Evolutionary conservation across 2,797 vertebrate species (phyloP).

Genomic region (Semotilus atromaculatus): DNA sequence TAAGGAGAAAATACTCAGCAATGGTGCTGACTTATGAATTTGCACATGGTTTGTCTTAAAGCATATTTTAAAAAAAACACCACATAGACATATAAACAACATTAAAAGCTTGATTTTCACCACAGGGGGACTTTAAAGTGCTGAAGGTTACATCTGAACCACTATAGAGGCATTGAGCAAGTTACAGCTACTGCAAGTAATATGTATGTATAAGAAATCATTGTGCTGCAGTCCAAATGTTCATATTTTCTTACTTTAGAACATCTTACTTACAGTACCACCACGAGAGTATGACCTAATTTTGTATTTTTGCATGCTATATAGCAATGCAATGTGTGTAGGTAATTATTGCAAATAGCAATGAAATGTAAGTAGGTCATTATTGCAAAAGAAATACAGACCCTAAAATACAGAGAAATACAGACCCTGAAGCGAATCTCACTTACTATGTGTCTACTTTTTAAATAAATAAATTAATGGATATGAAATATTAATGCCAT

Average conservation of each 20-base stretch:
- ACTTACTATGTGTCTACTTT: not conserved
- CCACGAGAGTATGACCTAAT: not conserved
- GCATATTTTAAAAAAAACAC: too few species aligned
- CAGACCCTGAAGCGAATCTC: not conserved
- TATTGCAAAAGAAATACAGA: not conserved
- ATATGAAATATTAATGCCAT: not conserved
- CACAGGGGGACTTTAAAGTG: not conserved
- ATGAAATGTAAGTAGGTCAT: not conserved
- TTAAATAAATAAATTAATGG: not conserved
- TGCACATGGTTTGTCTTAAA: too few species aligned
- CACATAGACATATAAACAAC: too few species aligned
- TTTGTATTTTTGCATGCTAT: not conserved
- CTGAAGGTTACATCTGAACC: conserved; percentile 9
- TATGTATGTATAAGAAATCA: not conserved
- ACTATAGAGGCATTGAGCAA: not conserved
- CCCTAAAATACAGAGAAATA: not conserved
- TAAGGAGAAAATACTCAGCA: too few species aligned
- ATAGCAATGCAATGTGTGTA: not conserved
- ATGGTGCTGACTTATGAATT: too few species aligned
- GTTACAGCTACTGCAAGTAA: not conserved
- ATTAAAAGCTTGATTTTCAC: too few species aligned
- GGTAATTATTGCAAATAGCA: not conserved
- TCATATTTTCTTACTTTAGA: not conserved
- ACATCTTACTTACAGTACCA: not conserved
- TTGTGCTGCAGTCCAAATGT: not conserved